Evolutionary conservation across 1,140 invertebrate genomes (phyloP).

Genomic region (Goniozus legneri): DNA sequence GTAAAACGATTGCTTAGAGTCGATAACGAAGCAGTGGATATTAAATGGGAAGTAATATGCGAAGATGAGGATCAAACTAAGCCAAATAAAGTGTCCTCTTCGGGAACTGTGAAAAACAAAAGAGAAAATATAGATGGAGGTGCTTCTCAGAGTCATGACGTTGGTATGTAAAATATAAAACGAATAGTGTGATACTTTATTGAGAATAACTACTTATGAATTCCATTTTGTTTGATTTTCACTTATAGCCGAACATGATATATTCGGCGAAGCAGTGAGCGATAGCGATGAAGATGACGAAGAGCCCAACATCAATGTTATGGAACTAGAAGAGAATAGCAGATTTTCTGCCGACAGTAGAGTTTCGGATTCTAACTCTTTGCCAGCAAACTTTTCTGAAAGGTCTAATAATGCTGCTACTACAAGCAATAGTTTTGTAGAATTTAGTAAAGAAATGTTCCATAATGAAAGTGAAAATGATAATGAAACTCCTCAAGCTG

Average conservation of each 20-base stretch:
- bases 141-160: conserved; percentile 52
- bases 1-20: conserved; percentile 83
- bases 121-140: conserved; percentile 55
- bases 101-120: conserved; percentile 57
- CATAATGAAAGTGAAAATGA: conserved; percentile 37
- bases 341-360: conserved; percentile 72
- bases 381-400: conserved; percentile 56
- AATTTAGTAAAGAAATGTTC: conserved; percentile 60
- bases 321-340: conserved; percentile 77
- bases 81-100: conserved; percentile 58
- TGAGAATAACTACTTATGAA: conserved; percentile 10
- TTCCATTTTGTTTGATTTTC: conserved; percentile 5
- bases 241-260: conserved; percentile 69
- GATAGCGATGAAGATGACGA: conserved; percentile 75
- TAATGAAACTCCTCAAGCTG: conserved; percentile 15
- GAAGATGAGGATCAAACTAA: conserved; percentile 77
- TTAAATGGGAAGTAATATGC: conserved; percentile 90
- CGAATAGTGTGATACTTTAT: conserved; percentile 4
- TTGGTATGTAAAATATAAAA: conserved; percentile 46
- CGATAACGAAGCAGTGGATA: conserved; percentile 88
- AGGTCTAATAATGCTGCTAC: conserved; percentile 38
- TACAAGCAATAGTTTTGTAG: conserved; percentile 43
- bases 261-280: conserved; percentile 85
- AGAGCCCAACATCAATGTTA: conserved; percentile 67
- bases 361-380: conserved; percentile 71